Conservation (phyloP, 2,888 invertebrate species). For the Scaptomyza cyrtandrae region DNA sequence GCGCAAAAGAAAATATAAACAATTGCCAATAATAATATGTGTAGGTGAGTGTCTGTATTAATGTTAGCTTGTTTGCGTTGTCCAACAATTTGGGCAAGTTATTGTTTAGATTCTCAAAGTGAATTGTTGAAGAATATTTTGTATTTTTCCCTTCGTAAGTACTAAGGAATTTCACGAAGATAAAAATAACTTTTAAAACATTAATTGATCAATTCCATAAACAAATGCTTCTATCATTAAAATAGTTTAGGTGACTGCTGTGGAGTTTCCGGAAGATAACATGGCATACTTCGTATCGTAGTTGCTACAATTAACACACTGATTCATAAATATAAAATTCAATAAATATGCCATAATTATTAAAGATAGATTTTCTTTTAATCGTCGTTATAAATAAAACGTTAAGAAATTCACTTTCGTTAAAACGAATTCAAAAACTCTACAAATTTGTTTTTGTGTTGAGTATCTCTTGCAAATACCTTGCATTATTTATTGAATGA, state of each 20-base stretch:
- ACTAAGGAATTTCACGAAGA: background rate
- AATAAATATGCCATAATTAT: slow-evolving; percentile 2
- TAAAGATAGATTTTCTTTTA: background rate
- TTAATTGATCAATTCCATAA: background rate
- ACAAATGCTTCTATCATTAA: background rate
- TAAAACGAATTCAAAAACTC: no score
- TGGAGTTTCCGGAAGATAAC: slow-evolving; percentile 31
- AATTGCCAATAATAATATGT: slow-evolving; percentile 34
- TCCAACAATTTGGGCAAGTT: slow-evolving; percentile 13
- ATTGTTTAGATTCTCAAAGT: background rate
- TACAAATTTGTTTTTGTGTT: no score
- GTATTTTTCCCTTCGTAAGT: background rate
- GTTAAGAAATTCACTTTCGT: background rate
- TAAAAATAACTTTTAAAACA: background rate
- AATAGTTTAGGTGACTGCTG: background rate
- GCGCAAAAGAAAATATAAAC: slow-evolving; percentile 62
- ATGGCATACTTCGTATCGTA: background rate
- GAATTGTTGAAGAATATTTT: background rate
- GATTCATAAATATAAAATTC: slow-evolving; percentile 11
- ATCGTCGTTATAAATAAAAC: background rate
- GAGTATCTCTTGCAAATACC: no score
- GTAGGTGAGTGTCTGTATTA: no score
- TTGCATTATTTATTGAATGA: no score
- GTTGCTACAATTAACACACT: background rate
- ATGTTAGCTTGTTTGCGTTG: no score